A percentile compares a stretch with the other conserved stretches of the same genome.
Conservation (phyloP, 1,140 invertebrate species). For the Pachypeltis micranthus region DNA sequence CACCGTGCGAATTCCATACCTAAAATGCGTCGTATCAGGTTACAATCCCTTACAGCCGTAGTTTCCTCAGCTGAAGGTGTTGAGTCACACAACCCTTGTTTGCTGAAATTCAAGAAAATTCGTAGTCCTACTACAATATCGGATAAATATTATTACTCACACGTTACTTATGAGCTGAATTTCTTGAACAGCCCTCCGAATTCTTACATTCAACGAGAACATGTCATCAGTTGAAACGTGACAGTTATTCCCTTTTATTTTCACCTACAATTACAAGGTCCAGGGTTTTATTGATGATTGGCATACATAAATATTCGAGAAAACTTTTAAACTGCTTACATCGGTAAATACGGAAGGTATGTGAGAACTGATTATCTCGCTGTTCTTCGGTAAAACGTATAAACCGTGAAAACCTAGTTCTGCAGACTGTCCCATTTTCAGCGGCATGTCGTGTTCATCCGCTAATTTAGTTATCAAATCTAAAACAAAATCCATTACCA, state of each 20-base stretch:
- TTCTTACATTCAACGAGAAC: constrained; percentile 52
- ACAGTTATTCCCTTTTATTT: constrained; percentile 45
- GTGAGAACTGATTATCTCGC: not conserved
- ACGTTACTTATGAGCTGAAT: constrained; percentile 67
- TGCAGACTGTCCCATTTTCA: constrained; percentile 4
- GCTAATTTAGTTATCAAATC: not conserved
- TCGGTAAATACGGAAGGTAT: not conserved
- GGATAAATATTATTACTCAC: constrained; percentile 51
- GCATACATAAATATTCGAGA: too few species aligned
- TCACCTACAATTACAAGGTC: constrained; percentile 40
- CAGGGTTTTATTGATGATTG: not conserved
- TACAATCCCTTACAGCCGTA: too few species aligned
- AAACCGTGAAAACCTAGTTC: constrained; percentile 3
- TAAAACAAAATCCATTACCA: too few species aligned
- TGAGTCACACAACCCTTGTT: too few species aligned
- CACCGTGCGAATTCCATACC: too few species aligned
- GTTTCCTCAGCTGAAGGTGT: too few species aligned
- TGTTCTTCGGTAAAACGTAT: not conserved
- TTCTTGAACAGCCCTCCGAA: constrained; percentile 60
- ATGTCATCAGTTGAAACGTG: constrained; percentile 69
- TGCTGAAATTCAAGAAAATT: too few species aligned
- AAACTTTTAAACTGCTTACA: too few species aligned
- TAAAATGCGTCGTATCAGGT: too few species aligned
- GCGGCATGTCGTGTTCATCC: not conserved
- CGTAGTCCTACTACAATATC: too few species aligned